Percentiles rank a stretch among this genome's conserved stretches.
Evolutionary conservation across 2,797 vertebrate species (phyloP).

Genomic region (Danio kyathit): DNA sequence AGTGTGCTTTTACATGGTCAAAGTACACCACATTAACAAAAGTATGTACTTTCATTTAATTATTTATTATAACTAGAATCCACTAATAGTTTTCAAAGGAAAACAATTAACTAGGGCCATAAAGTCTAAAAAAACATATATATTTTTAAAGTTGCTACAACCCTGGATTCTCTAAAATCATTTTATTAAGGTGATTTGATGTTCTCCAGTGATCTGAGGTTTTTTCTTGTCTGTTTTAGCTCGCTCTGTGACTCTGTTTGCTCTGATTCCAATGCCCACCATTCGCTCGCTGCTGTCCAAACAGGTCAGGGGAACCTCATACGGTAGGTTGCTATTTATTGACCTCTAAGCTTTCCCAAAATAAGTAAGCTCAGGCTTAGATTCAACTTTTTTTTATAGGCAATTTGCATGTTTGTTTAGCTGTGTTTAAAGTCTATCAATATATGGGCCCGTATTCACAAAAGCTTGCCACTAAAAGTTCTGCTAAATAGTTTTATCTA

Average conservation of each 20-base stretch:
- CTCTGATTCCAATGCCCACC: slow-evolving; percentile 91
- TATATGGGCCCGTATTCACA: too few species aligned
- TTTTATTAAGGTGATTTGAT: too few species aligned
- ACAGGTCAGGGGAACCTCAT: slow-evolving; percentile 84
- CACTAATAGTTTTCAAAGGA: too few species aligned
- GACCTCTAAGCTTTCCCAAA: not conserved
- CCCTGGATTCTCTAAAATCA: too few species aligned
- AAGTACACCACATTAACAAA: not conserved
- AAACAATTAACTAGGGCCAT: too few species aligned
- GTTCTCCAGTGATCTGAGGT: not conserved
- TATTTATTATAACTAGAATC: too few species aligned
- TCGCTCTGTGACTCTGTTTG: slow-evolving; percentile 87
- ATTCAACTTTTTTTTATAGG: not conserved
- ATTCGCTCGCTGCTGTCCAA: slow-evolving; percentile 93
- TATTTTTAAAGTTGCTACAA: too few species aligned
- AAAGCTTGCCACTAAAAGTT: too few species aligned
- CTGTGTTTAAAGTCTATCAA: not conserved
- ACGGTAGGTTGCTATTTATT: slow-evolving; percentile 78
- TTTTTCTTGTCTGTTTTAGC: slow-evolving; percentile 74
- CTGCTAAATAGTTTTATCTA: too few species aligned
- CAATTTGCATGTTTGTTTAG: not conserved
- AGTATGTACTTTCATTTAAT: too few species aligned
- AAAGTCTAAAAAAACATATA: too few species aligned
- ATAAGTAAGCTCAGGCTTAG: not conserved
- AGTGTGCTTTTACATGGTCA: not conserved